A percentile compares a stretch with the other conserved stretches of the same genome.
Evolutionary conservation across 30 jellyfish, hydroid and myxozoan genomes (phyloP).

Genomic region (Catostylus mosaicus): DNA sequence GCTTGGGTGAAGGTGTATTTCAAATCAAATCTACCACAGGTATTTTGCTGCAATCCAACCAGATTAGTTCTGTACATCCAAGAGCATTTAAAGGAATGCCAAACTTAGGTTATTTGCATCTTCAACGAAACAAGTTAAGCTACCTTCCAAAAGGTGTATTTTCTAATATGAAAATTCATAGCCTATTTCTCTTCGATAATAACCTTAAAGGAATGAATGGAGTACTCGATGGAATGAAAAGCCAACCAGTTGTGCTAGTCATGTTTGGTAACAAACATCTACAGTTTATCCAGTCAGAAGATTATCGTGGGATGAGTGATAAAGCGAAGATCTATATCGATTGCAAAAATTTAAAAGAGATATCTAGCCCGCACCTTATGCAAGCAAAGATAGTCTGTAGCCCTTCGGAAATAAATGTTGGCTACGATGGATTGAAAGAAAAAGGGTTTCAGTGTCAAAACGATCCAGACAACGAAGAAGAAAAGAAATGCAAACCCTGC

Average conservation of each 20-base stretch:
- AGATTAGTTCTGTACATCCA: not conserved
- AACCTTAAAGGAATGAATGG: constrained; percentile 25
- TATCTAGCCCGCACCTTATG: not conserved
- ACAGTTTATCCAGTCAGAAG: not conserved
- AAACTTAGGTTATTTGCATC: constrained; percentile 12
- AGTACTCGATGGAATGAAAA: constrained; percentile 24
- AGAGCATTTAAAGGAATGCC: constrained; percentile 24
- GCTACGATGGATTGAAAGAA: not conserved
- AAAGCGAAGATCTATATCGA: not conserved
- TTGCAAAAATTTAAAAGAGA: constrained; percentile 1
- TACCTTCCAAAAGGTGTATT: constrained; percentile 15
- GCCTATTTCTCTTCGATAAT: constrained; percentile 25
- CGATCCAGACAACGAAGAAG: not conserved
- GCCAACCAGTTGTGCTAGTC: constrained; percentile 7
- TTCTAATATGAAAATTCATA: constrained; percentile 8
- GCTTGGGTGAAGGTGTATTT: no score
- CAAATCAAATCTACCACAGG: not conserved
- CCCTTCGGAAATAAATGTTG: not conserved
- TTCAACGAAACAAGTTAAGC: constrained; percentile 13
- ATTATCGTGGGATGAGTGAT: not conserved
- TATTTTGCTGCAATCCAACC: constrained; percentile 16
- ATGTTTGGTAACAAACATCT: constrained; percentile 21
- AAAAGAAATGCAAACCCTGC: constrained; percentile 40
- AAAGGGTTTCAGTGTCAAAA: constrained; percentile 35
- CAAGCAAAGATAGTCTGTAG: constrained; percentile 25